Conservation (phyloP, 2,888 invertebrate genomes). For the Rhodophaea formosa region DNA sequence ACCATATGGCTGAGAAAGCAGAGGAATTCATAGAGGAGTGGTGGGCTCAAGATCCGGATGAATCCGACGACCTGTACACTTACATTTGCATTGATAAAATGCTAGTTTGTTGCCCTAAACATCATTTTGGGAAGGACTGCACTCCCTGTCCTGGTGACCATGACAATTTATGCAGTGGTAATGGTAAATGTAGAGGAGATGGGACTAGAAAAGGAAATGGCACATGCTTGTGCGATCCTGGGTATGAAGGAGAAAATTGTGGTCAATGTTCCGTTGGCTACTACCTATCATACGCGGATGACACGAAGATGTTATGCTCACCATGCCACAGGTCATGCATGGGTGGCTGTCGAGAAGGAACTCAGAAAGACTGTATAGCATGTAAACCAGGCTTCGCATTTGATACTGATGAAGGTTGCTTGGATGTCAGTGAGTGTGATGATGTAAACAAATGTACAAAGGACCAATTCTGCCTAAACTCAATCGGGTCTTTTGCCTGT, state of each 20-base stretch:
- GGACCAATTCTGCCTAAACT: conserved; percentile 93
- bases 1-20: conserved; percentile 90
- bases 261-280: conserved; percentile 87
- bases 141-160: conserved; percentile 88
- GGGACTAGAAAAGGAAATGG: conserved; percentile 97
- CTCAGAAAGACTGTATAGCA: conserved; percentile 83
- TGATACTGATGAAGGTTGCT: conserved; percentile 88
- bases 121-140: conserved; percentile 92
- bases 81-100: conserved; percentile 91
- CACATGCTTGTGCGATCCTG: conserved; percentile 91
- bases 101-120: conserved; percentile 90
- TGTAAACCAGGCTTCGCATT: conserved; percentile 87
- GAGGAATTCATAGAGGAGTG: conserved; percentile 92
- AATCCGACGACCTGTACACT: conserved; percentile 59
- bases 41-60: conserved; percentile 86
- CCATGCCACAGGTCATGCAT: conserved; percentile 90
- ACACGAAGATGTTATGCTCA: conserved; percentile 87
- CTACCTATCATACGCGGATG: conserved; percentile 88
- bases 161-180: conserved; percentile 88
- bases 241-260: conserved; percentile 90
- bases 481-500: conserved; percentile 91
- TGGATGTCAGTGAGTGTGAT: conserved; percentile 92
- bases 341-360: conserved; percentile 87
- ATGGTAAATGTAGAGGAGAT: conserved; percentile 90
- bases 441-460: conserved; percentile 76